These are phyloP conservation scores for Listronotus oregonensis DNA, from an alignment of 1,140 invertebrate species.

Conservation along the genomic window DNA sequence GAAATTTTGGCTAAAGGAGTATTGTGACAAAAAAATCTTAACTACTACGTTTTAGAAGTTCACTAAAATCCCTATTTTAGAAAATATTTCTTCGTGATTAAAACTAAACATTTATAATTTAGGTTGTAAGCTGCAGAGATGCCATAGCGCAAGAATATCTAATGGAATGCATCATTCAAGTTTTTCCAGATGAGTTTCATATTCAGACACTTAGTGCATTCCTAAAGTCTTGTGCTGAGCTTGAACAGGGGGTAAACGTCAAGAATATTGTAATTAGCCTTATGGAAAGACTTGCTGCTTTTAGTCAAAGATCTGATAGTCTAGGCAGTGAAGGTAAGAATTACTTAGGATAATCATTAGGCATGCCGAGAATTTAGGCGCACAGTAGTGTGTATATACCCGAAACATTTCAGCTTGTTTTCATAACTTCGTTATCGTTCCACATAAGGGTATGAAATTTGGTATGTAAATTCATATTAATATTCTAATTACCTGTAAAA, in stretches of 20 bases:
- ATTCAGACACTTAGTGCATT: conserved; percentile 93
- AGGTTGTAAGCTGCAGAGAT: conserved; percentile 97
- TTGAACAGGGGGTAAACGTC: conserved; percentile 94
- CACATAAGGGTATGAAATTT: no score
- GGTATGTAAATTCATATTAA: no score
- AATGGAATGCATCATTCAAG: conserved; percentile 99
- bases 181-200: conserved; percentile 99
- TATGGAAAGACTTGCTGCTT: conserved; percentile 88
- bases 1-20: no score
- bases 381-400: no score
- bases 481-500: no score
- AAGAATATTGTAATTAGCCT: conserved; percentile 98
- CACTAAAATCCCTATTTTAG: no score
- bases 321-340: conserved; percentile 39
- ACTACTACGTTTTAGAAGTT: no score
- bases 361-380: no score
- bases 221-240: conserved; percentile 94
- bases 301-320: conserved; percentile 74
- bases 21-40: no score
- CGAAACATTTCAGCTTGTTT: no score
- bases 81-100: no score
- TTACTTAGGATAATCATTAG: neutral
- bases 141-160: conserved; percentile 99
- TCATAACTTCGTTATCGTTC: no score
- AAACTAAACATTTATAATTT: conserved; percentile 16